Base-by-base conservation (phyloP, 2,888 invertebrate species). In the Ormia ochracea region DNA sequence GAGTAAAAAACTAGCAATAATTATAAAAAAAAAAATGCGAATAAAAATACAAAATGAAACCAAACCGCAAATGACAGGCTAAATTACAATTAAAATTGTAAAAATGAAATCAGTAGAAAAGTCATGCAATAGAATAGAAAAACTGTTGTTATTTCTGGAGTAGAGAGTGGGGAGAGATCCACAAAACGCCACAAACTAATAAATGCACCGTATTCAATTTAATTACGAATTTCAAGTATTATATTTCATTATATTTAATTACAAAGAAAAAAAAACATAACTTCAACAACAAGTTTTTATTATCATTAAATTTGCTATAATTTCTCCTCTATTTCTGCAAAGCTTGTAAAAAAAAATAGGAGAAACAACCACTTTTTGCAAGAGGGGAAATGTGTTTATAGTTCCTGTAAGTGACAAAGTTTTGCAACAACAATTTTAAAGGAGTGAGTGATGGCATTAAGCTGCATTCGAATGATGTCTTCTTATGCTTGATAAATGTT, bases 21-120 rank as follows among this genome's bases (percentile, higher is more conserved):
- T 66, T 45, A 54, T 56, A 54, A 63, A 48, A 76, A 72, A 69
- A 14, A 54, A 63, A 41, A 38, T n/a, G n/a, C n/a, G n/a, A n/a
- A n/a, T n/a, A n/a, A 38, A 36, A 54, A 52, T 21, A 63, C 21
- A 45, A 33, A 74, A 52, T 23, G 41, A 68, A 80, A 76, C 80
- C 80, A 72, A 80, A 80, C 80, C 80, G 54, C 80, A 80, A 80
- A 80, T 80, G 80, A 80, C 80, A 80, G 76, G 76, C 80, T 76
- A 80, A 76, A 80, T 80, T 76, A 80, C 80, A 76, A 80, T 80
- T 80, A 80, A 80, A 80, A 80, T 70, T 77, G 76, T 56, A 70
- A 41, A 54, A 77, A 77, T 63, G 38, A 61, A 21, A 74, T 14
- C 38, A 31, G n/a, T 28, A 50, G 21, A 50, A 50, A 9, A 54